Base-by-base conservation (phyloP, 1,140 invertebrate genomes). In the Lysiphlebus fabarum region DNA sequence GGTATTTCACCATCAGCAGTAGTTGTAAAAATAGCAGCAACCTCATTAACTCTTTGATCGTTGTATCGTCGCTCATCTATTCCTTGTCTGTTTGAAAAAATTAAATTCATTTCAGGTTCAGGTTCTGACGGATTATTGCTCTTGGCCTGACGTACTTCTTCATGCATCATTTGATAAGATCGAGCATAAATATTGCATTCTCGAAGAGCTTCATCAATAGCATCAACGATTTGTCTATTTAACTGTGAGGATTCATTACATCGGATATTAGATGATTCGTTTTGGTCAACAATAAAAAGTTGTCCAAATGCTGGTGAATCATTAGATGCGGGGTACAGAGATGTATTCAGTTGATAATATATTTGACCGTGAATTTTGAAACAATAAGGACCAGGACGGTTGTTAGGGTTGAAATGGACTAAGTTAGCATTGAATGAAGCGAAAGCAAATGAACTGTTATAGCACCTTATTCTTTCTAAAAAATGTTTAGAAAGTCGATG, bases 281-380 rank as follows among this genome's bases (percentile, higher is more conserved):
- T 47, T 14, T n/a, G n/a, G 44, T 53, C 58, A 14, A 59, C 34
- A 45, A 59, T 53, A 44, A 59, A 59, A 26, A 59, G 34, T 44
- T 59, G 50, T 7, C 58, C 49, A 54, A 53, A 53, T 12, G 40
- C 17, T 44, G 58, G 58, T 34, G 6, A n/a, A 45, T 59, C 58
- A 43, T 53, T 17, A 8, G 40, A 12, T 38, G 50, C 5, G 0
- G 58, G 58, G 26, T 53, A 45, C n/a, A 59, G 34, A 33, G 12
- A 26, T 26, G 17, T 26, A 26, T 26, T 26, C 45, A 45, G 11
- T 14, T 45, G 44, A 12, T 45, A 45, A 12, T 45, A 45, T 7
- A 44, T 37, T 44, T n/a, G 2, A 11, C 41, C 17, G 2, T 42
- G 40, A 7, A 26, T 12, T 44, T 44, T 44, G 5, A 44, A 44